Percentiles rank a stretch among this genome's conserved stretches.
Conservation (phyloP, 2,888 invertebrate genomes). For the Trichacis sp. region DNA sequence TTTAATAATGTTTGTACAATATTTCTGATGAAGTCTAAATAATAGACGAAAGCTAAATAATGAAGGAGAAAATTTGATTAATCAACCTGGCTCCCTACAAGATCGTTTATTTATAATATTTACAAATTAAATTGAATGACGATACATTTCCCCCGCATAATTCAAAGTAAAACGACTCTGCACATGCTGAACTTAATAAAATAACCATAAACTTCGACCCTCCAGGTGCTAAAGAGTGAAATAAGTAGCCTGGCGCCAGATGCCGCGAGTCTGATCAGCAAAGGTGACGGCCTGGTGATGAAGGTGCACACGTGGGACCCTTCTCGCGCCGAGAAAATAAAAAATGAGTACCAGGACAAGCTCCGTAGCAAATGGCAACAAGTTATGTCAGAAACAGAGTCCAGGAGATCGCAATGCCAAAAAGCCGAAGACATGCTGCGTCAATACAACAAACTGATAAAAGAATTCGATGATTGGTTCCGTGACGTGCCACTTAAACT, state of each 20-base stretch:
- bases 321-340: constrained; percentile 72
- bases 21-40: too few species aligned
- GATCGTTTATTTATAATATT: too few species aligned
- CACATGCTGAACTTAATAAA: background rate
- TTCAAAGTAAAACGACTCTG: too few species aligned
- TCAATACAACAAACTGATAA: constrained; percentile 69
- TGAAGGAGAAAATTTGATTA: too few species aligned
- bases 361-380: constrained; percentile 76
- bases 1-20: too few species aligned
- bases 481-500: constrained; percentile 67
- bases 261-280: constrained; percentile 82
- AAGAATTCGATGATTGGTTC: constrained; percentile 69
- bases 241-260: constrained; percentile 78
- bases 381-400: constrained; percentile 75
- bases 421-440: constrained; percentile 73
- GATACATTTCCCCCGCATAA: too few species aligned
- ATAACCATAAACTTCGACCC: background rate
- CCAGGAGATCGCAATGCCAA: constrained; percentile 71
- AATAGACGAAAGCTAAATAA: too few species aligned
- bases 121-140: too few species aligned
- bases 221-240: constrained; percentile 75
- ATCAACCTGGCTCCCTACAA: too few species aligned
- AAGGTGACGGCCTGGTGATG: constrained; percentile 81
- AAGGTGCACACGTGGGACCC: constrained; percentile 74
- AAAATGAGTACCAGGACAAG: constrained; percentile 73